Conservation (phyloP, 2,797 vertebrate species). For the Meda fulgida region DNA sequence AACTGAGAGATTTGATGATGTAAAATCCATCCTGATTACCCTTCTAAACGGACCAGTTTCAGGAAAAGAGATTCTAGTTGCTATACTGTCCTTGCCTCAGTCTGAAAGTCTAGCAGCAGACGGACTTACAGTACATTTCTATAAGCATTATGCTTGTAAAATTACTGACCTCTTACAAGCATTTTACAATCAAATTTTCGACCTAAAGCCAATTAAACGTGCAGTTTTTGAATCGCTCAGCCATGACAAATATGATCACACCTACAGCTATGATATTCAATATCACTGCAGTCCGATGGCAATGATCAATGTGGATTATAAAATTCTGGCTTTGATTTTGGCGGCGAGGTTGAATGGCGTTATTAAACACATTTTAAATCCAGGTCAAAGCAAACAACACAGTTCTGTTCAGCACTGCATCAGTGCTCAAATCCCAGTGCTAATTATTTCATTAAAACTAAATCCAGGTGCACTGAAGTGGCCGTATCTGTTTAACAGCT, state of each 20-base stretch:
- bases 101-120: conserved; percentile 27
- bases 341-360: conserved; percentile 45
- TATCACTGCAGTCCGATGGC: background rate
- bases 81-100: conserved; percentile 42
- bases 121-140: conserved; percentile 52
- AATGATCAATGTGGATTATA: conserved; percentile 46
- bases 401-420: background rate
- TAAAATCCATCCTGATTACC: conserved; percentile 14
- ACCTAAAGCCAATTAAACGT: background rate
- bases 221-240: conserved; percentile 16
- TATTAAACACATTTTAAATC: conserved; percentile 41
- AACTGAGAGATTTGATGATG: conserved; percentile 23
- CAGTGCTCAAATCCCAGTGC: conserved; percentile 1
- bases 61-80: conserved; percentile 44
- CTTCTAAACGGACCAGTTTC: conserved; percentile 40
- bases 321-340: conserved; percentile 49
- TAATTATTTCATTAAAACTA: conserved; percentile 35
- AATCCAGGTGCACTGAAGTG: conserved; percentile 34
- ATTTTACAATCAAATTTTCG: conserved; percentile 51
- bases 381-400: conserved; percentile 24
- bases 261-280: conserved; percentile 40
- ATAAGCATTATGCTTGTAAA: conserved; percentile 46
- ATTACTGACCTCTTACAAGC: conserved; percentile 48
- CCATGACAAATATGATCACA: conserved; percentile 38
- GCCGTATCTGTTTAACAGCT: conserved; percentile 40